phyloP scores from a whole-genome alignment of 2,113 vertebrate genomes.

The Erpornis zantholeuca region DNA sequence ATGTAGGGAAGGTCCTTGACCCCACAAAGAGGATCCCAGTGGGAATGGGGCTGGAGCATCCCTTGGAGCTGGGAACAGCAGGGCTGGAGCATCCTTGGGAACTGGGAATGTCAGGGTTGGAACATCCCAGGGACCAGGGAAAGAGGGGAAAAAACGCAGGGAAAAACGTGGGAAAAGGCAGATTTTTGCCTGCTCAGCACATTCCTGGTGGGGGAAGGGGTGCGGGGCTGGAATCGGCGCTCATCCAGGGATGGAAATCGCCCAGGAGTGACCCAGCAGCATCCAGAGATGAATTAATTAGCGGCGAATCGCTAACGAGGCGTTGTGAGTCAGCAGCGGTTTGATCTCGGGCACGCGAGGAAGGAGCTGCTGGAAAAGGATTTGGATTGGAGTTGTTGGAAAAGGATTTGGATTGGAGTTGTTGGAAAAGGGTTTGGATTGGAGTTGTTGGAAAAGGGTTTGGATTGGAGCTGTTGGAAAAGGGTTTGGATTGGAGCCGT shows the following conservation, averaged over 20 bases:
- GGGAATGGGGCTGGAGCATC: not conserved
- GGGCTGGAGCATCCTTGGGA: not conserved
- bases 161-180: fast-evolving
- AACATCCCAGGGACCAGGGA: not conserved
- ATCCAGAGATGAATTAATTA: conserved; percentile 34
- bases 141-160: not conserved
- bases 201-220: not conserved
- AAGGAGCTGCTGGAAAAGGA: not conserved
- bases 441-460: not conserved
- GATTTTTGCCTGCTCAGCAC: not conserved
- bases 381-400: not conserved
- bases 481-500: not conserved
- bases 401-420: not conserved
- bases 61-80: not conserved
- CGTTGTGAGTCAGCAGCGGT: not conserved
- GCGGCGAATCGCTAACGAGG: not conserved
- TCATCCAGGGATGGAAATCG: not conserved
- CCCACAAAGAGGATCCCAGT: not conserved
- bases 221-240: fast-evolving
- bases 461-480: not conserved
- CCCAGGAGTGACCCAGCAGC: not conserved
- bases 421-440: not conserved
- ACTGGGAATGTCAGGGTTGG: not conserved
- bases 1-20: fast-evolving
- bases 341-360: not conserved